Conservation (phyloP, 1,140 invertebrate species). For the Brachionus asplanchnoidis region DNA sequence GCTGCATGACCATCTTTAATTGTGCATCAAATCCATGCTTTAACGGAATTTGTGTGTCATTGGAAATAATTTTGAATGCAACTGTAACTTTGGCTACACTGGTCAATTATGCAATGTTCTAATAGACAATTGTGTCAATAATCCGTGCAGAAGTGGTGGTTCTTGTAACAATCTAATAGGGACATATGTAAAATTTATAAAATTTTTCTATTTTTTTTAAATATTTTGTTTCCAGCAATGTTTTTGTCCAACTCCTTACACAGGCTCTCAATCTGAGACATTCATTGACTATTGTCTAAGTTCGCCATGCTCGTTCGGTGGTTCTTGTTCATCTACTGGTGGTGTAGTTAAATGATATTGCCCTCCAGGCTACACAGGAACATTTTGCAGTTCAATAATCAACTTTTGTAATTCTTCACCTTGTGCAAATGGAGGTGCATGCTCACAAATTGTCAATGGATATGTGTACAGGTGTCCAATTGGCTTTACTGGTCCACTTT, state of each 20-base stretch:
- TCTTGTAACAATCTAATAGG: conserved; percentile 63
- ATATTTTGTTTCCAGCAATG: neutral
- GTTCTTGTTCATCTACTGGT: neutral
- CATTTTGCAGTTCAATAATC: conserved; percentile 8
- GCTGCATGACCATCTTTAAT: conserved; percentile 42
- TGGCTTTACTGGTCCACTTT: conserved; percentile 48
- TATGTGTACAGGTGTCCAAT: conserved; percentile 49
- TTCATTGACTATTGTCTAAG: conserved; percentile 84
- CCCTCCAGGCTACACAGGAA: conserved; percentile 43
- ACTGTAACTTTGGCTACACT: conserved; percentile 84
- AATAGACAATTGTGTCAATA: conserved; percentile 76
- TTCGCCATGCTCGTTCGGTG: conserved; percentile 66
- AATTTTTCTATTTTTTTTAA: neutral
- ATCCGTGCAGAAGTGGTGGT: conserved; percentile 82
- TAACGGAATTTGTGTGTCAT: conserved; percentile 32
- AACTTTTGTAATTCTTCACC: conserved; percentile 30
- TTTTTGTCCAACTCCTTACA: conserved; percentile 22
- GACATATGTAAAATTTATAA: conserved; percentile 11
- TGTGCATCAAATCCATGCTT: conserved; percentile 67
- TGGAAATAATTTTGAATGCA: conserved; percentile 62
- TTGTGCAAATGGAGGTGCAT: conserved; percentile 41
- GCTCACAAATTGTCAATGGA: conserved; percentile 38
- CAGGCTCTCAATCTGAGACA: conserved; percentile 79
- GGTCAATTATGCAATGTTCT: conserved; percentile 75
- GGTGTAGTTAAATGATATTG: conserved; percentile 42